Evolutionary conservation across 2,113 vertebrate genomes (phyloP).

Genomic region (Camarhynchus parvulus): DNA sequence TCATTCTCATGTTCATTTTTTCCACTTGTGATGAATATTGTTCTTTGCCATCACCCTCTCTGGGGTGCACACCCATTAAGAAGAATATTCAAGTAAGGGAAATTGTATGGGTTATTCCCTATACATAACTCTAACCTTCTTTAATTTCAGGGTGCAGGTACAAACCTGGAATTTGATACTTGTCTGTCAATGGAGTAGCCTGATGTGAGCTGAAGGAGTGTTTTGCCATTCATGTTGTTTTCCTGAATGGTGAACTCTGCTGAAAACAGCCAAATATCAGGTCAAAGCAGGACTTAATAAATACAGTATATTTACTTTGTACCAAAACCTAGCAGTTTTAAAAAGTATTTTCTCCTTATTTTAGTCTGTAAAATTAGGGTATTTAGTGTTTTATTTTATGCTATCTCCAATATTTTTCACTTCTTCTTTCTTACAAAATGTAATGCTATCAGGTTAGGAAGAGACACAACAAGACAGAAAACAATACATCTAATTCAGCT

Average conservation of each 20-base stretch:
- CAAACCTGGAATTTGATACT: neutral
- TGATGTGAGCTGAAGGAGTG: neutral
- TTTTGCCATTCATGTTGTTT: neutral
- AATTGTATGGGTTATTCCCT: accelerated
- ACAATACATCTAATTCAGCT: neutral
- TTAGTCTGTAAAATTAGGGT: neutral
- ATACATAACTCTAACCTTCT: neutral
- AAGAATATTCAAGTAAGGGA: neutral
- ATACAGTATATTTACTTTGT: neutral
- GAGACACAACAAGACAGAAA: neutral
- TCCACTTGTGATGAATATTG: neutral
- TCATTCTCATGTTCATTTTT: neutral
- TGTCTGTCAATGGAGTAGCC: neutral
- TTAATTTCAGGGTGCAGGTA: neutral
- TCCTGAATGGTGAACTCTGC: neutral
- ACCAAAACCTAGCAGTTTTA: accelerated
- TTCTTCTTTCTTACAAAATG: neutral
- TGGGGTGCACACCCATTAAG: neutral
- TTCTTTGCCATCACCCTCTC: neutral
- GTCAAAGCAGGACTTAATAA: neutral
- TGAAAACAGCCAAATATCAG: neutral
- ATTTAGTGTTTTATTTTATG: neutral
- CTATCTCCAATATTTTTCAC: neutral
- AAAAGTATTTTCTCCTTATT: neutral
- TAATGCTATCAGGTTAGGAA: neutral